phyloP scores from a whole-genome alignment of 2,113 vertebrate species.

The Aythya baeri region DNA sequence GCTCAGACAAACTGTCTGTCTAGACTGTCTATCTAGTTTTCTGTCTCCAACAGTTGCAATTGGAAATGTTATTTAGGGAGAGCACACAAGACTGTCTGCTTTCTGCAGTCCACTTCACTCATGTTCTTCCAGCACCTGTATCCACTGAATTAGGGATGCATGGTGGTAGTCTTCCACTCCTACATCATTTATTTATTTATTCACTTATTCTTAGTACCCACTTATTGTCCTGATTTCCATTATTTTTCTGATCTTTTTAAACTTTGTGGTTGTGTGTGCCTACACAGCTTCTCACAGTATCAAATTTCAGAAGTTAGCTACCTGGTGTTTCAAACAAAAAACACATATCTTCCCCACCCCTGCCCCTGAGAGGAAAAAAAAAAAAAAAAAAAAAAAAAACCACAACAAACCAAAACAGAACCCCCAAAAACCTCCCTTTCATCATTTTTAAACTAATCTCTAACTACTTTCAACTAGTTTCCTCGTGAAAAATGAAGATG shows the following conservation, averaged over 20 bases:
- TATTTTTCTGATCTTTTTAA: neutral
- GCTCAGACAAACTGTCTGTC: neutral
- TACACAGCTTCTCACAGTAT: neutral
- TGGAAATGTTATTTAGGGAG: neutral
- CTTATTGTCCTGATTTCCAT: neutral
- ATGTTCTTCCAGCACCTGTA: neutral
- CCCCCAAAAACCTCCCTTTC: neutral
- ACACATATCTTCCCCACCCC: neutral
- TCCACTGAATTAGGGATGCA: neutral
- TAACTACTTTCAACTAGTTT: neutral
- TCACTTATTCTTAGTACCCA: neutral
- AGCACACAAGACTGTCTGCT: neutral
- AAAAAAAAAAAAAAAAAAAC: too few species aligned
- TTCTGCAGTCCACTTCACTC: neutral
- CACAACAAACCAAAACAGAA: neutral
- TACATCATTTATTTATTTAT: neutral
- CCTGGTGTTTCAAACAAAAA: neutral
- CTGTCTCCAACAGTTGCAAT: neutral
- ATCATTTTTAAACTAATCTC: neutral
- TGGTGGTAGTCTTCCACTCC: rapidly evolving
- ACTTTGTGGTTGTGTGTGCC: neutral
- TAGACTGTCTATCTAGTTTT: neutral
- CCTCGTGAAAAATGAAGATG: neutral
- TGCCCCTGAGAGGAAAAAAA: too few species aligned
- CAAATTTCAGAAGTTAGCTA: neutral